Evolutionary conservation across 1,140 invertebrate genomes (phyloP), one percentile per base, ranked within the genome.

Genomic region (Cydia fagiglandana): DNA sequence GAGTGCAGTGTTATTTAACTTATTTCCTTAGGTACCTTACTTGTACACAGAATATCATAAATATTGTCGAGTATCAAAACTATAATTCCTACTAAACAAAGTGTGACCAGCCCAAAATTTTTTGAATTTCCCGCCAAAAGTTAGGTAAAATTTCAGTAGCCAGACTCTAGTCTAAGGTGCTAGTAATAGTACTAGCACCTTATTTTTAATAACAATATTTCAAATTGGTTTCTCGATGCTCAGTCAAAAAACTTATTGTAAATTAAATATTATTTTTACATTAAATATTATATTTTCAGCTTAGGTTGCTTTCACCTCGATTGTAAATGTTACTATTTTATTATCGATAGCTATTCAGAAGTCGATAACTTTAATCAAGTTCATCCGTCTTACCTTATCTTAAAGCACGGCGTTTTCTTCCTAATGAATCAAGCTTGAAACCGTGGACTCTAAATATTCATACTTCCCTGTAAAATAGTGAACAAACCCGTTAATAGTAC

Each of bases 341-440:
- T 61, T 61, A 61, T 61, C 20, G 56, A 61, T 61, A 61, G 56
- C 20, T 61, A 24, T n/a, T 61, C 56, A 20, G 56, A 12, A 61
- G 56, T 61, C 56, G 20, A 61, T 61, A 61, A 24, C n/a, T 24
- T 24, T 20, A 61, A 61, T 61, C 56, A 24, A 61, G 56, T 61
- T 24, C 56, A 61, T 24, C 56, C 56, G 56, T 61, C 56, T 61
- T 61, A 2, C 56, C 9, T 61, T 61, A 61, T 61, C 56, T 61
- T 61, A 24, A 24, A 61, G 17, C 53, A 17, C 9, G 56, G 56
- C 20, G 20, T 24, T 61, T 61, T 61, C 17, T n/a, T n/a, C 56
- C 15, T 61, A 61, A 61, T 61, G 7, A 61, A 24, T 61, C 56
- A 61, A 61, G 20, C 56, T 24, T 61, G 17, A 61, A 61, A n/a